phyloP scores from a whole-genome alignment of 2,888 invertebrate species.

The Elmis aenea region DNA sequence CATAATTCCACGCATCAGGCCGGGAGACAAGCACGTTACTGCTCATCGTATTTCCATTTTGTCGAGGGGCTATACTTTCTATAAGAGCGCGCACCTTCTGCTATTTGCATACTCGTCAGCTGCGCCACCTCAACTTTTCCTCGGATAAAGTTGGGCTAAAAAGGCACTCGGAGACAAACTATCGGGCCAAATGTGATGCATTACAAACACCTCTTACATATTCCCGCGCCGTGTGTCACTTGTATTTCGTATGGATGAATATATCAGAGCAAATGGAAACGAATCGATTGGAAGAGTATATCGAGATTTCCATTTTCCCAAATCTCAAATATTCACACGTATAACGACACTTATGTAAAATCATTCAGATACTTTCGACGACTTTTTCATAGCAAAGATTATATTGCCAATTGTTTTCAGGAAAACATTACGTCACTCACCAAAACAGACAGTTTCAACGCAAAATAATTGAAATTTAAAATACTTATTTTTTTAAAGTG shows the following conservation, averaged over 20 bases:
- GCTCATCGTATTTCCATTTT: constrained; percentile 46
- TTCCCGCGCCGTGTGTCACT: constrained; percentile 34
- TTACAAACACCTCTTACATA: constrained; percentile 44
- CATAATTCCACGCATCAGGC: constrained; percentile 49
- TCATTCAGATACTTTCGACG: too few species aligned
- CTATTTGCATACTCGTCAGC: constrained; percentile 53
- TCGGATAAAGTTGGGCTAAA: constrained; percentile 44
- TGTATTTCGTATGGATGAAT: constrained; percentile 39
- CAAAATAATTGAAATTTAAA: too few species aligned
- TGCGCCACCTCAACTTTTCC: constrained; percentile 50
- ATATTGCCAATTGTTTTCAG: too few species aligned
- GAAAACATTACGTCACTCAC: too few species aligned
- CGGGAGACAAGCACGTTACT: constrained; percentile 41
- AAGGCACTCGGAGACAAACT: constrained; percentile 46
- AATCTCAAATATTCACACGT: constrained; percentile 12
- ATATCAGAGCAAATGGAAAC: constrained; percentile 34
- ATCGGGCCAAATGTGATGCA: constrained; percentile 46
- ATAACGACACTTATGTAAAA: too few species aligned
- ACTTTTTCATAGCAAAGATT: too few species aligned
- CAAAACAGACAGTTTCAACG: too few species aligned
- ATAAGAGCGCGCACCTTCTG: constrained; percentile 34
- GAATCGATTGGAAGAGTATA: constrained; percentile 30
- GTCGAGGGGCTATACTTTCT: constrained; percentile 22
- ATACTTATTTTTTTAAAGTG: too few species aligned
- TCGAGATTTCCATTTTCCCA: constrained; percentile 17